phyloP scores from a whole-genome alignment of 2,113 vertebrate genomes.

The Lepus americanus region DNA sequence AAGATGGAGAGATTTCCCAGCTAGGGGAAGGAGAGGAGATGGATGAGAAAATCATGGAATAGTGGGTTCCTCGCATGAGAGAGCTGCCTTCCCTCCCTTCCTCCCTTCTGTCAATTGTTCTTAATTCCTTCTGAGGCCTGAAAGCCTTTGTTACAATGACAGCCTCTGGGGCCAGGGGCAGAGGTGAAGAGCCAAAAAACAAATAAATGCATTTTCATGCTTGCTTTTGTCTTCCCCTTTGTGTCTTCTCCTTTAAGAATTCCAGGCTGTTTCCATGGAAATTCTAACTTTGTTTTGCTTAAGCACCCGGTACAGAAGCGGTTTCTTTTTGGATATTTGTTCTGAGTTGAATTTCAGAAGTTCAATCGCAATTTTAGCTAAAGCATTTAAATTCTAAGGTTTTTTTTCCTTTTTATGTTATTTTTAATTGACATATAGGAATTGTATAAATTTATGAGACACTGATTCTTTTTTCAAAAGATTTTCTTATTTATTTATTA shows the following conservation, averaged over 20 bases:
- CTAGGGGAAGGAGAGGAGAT: neutral
- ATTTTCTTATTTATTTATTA: no score
- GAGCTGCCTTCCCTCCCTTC: conserved; percentile 71
- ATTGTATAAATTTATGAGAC: neutral
- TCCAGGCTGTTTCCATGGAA: conserved; percentile 78
- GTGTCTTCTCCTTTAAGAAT: conserved; percentile 61
- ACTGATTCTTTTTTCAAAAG: no score
- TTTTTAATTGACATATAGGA: neutral
- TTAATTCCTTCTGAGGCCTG: conserved; percentile 69
- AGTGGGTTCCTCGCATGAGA: conserved; percentile 38
- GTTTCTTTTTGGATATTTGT: conserved; percentile 69
- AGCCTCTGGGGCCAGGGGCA: conserved; percentile 66
- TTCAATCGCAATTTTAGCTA: conserved; percentile 6
- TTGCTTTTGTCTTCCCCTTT: conserved; percentile 66
- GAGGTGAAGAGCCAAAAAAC: conserved; percentile 75
- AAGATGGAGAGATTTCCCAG: neutral
- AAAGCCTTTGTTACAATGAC: conserved; percentile 71
- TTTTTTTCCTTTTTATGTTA: neutral
- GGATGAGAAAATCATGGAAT: conserved; percentile 35
- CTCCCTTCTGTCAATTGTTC: conserved; percentile 69
- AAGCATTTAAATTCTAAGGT: conserved; percentile 41
- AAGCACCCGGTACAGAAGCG: conserved; percentile 63
- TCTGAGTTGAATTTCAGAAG: conserved; percentile 65
- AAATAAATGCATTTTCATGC: conserved; percentile 64
- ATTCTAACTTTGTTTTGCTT: conserved; percentile 73